Base-by-base conservation (phyloP, 2,797 vertebrate species). In the Lacerta viridis region DNA sequence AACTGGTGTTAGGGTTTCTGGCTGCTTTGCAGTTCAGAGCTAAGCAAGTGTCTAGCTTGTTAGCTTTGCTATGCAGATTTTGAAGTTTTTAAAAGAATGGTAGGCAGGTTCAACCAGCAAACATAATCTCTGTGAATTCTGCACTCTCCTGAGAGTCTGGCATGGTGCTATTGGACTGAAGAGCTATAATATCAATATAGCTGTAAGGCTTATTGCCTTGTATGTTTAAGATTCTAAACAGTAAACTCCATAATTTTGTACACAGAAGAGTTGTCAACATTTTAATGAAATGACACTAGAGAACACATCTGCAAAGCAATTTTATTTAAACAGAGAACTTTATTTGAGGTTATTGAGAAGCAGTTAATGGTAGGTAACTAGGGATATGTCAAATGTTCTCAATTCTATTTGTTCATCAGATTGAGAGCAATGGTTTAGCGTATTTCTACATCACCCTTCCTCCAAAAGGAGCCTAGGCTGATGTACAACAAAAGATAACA, bases 11-110 rank as follows among this genome's bases (percentile, higher is more conserved):
- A 1, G 17, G 41, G 2, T n/a, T 29, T 50, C 66, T 33, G 55
- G 4, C 1, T 50, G 3, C 5, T 13, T 46, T 66, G 36, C 69
- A 79, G 11, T 36, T 72, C 23, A 79, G 85, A 83, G 0, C 0
- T 8, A 8, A 0, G 43, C 39, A 46, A 55, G 13, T 43, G 43
- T 46, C 64, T n/a, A 39, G 68, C 29, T n/a, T 68, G 64, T 69
- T 69, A 20, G 25, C 29, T 69, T 27, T 46, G 7, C 15, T 69
- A 43, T n/a, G 33, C 25, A 69, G 39, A n/a, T 29, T 69, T 36
- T 74, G n/a, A 39, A 3, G 25, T 66, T 59, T 20, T 55, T 55
- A 81, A 75, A 29, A 17, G 17, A 76, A 75, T 20, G 17, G 10
- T 8, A 64, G 11, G 33, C 75, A 78, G 27, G 9, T 36, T 18